Evolutionary conservation across 2,888 invertebrate genomes (phyloP), one percentile per base, ranked within the genome.

Genomic region (Onchidella celtica): DNA sequence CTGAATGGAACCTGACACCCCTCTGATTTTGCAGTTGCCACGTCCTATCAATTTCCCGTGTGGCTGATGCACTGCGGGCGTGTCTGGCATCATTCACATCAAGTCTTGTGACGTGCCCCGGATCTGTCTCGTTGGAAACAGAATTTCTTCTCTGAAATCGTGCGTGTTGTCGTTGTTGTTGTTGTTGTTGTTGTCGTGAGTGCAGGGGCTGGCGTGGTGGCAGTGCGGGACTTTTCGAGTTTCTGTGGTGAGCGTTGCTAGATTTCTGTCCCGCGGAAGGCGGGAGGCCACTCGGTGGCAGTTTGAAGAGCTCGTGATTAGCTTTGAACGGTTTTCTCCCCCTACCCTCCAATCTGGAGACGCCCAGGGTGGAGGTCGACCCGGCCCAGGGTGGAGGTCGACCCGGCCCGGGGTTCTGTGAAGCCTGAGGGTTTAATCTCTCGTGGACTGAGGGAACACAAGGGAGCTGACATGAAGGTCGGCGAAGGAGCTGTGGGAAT

Each of bases 291-390:
- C 68, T 68, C 2, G 68, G 68, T 14, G 32, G 68, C n/a, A 27
- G 68, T 38, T 68, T 68, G 68, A 68, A 68, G 17, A 68, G 68
- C 21, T 68, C 68, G 21, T 68, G 68, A 36, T 68, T 36, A 3
- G 68, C 68, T 68, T 68, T 68, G 68, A 68, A 68, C 14, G 68
- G 68, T n/a, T 68, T 34, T 17, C 68, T 27, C 36, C 68, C 68
- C 68, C 36, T 68, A 17, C 61, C 27, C 6, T 24, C n/a, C 6
- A 17, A 17, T 47, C 47, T 6, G 9, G 47, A 11, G 9, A 47
- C 47, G 17, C 47, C 17, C 47, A 47, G 47, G 17, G 47, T 11
- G 87, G 65, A 32, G 3, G 6, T 27, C 17, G 27, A 6, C 21
- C 34, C 38, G 2, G 68, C 32, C 3, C 38, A 14, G 11, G 38